Conservation (phyloP, 2,888 invertebrate species). For the Spatulosminthurus flaviceps region DNA sequence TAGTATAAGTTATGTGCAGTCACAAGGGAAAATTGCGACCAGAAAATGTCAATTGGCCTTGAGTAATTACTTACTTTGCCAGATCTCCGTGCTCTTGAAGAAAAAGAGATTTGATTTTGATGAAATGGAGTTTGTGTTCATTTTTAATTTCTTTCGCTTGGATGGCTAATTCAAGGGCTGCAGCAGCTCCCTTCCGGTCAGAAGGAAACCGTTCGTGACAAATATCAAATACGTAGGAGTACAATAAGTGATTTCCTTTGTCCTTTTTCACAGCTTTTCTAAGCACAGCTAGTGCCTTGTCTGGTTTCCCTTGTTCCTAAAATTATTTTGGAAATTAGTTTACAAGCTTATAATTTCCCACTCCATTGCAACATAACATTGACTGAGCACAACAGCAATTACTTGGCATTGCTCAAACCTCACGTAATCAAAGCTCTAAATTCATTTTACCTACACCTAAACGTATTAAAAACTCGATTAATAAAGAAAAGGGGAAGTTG, state of each 20-base stretch:
- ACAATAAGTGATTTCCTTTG: conserved; percentile 68
- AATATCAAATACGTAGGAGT: conserved; percentile 69
- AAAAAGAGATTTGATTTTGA: conserved; percentile 58
- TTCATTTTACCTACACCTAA: too few species aligned
- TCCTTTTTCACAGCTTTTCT: conserved; percentile 67
- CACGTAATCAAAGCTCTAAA: too few species aligned
- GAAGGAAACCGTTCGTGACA: conserved; percentile 68
- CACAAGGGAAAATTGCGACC: too few species aligned
- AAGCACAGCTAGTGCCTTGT: conserved; percentile 67
- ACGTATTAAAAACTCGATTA: too few species aligned
- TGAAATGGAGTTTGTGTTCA: conserved; percentile 58
- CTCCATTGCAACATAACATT: too few species aligned
- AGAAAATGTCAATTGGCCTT: not conserved
- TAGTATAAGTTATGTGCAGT: too few species aligned
- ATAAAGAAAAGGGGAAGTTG: too few species aligned
- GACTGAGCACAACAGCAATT: too few species aligned
- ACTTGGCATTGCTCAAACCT: too few species aligned
- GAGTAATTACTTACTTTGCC: conserved; percentile 44
- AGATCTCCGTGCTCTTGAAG: conserved; percentile 62
- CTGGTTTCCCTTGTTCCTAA: conserved; percentile 65
- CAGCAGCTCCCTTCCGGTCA: conserved; percentile 65
- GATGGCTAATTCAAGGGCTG: conserved; percentile 64
- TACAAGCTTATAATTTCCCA: too few species aligned
- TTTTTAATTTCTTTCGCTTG: conserved; percentile 62
- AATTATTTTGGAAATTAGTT: not conserved